Conservation (phyloP, 2,113 vertebrate genomes). For the Lagopus leucura region DNA sequence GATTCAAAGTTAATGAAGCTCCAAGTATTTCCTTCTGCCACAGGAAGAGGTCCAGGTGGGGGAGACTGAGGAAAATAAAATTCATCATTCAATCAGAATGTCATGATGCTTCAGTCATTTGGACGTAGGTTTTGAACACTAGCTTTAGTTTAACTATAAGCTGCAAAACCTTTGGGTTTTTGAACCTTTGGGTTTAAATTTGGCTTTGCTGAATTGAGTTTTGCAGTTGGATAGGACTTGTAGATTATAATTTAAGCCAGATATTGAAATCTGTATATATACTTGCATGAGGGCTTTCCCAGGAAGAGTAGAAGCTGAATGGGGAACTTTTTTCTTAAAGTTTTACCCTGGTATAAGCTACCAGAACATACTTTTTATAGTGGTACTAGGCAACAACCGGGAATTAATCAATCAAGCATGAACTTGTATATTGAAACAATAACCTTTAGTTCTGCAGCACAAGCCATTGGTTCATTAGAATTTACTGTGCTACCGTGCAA, state of each 20-base stretch:
- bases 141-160: neutral
- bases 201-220: neutral
- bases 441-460: neutral
- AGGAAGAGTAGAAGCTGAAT: neutral
- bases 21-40: neutral
- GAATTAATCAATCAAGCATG: neutral
- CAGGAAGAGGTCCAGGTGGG: neutral
- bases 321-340: neutral
- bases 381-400: neutral
- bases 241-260: neutral
- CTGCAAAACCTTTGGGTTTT: neutral
- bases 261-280: neutral
- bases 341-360: neutral
- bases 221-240: neutral
- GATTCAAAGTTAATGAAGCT: neutral
- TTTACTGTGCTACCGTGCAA: neutral
- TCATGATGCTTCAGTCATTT: neutral
- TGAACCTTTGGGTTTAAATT: neutral
- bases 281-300: neutral
- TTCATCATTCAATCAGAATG: neutral
- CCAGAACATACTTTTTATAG: neutral
- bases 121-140: neutral
- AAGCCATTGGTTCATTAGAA: neutral
- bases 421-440: neutral
- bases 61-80: neutral